phyloP scores from a whole-genome alignment of 2,888 invertebrate genomes.

The Synanthedon tipuliformis region DNA sequence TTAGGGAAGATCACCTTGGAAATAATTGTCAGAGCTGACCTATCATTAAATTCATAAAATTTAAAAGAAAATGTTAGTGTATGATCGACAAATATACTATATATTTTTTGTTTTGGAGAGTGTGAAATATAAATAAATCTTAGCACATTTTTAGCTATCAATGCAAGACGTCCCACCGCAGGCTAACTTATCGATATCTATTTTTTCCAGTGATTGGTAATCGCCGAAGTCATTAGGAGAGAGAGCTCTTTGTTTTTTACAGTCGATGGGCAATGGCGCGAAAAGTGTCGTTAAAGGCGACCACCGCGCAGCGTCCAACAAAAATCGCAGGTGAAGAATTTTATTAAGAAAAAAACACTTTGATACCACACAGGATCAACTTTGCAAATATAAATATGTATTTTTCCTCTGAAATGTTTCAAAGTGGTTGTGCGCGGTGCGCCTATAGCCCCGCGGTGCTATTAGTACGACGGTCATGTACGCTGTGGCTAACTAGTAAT shows the following conservation, averaged over 20 bases:
- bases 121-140: no score
- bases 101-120: no score
- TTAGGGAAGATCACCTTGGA: no score
- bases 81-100: no score
- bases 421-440: slow-evolving; percentile 16
- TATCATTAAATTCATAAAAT: no score
- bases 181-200: slow-evolving; percentile 3
- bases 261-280: slow-evolving; percentile 42
- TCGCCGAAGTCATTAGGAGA: slow-evolving; percentile 52
- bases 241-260: slow-evolving; percentile 46
- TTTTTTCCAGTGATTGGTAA: slow-evolving; percentile 54
- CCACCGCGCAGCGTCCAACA: background rate
- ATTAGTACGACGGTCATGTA: slow-evolving; percentile 23
- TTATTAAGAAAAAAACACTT: background rate
- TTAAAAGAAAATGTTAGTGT: no score
- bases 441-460: slow-evolving; percentile 1
- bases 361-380: background rate
- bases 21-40: no score
- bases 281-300: slow-evolving; percentile 44
- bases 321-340: background rate
- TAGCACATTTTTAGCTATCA: background rate
- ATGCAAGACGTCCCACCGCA: background rate
- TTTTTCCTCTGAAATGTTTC: slow-evolving; percentile 35
- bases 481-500: slow-evolving; percentile 51
- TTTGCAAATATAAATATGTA: slow-evolving; percentile 31